Evolutionary conservation across 2,113 vertebrate species (phyloP).

Genomic region (Sinocyclocheilus maitianheensis): DNA sequence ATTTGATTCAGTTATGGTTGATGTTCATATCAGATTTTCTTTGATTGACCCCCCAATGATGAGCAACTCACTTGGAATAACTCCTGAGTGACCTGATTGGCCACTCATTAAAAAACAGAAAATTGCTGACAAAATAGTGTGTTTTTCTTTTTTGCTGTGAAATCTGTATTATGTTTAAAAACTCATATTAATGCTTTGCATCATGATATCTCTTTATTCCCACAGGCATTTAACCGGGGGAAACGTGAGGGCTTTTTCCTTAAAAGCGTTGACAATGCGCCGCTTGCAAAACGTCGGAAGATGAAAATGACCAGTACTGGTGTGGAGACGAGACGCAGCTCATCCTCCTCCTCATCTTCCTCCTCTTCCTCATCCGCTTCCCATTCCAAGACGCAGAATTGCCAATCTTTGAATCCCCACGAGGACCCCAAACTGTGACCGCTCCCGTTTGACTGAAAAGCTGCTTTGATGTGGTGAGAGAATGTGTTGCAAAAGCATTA

Average conservation of each 20-base stretch:
- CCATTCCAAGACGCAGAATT: slow-evolving; percentile 65
- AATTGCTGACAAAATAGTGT: too few relatives aligned
- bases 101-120: not conserved
- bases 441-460: not conserved
- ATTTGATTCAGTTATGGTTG: too few relatives aligned
- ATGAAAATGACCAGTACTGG: slow-evolving; percentile 87
- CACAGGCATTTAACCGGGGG: slow-evolving; percentile 87
- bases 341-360: slow-evolving; percentile 80
- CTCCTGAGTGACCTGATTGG: not conserved
- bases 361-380: slow-evolving; percentile 72
- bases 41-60: too few relatives aligned
- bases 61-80: too few relatives aligned
- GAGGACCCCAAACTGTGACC: slow-evolving; percentile 62
- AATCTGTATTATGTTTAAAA: not conserved
- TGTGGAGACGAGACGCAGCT: slow-evolving; percentile 81
- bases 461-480: not conserved
- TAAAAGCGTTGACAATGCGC: slow-evolving; percentile 91
- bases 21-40: too few relatives aligned
- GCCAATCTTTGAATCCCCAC: slow-evolving; percentile 66
- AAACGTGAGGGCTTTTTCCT: slow-evolving; percentile 89
- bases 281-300: slow-evolving; percentile 86
- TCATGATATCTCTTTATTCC: not conserved
- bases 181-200: not conserved
- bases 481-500: not conserved
- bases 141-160: too few relatives aligned